phyloP scores from a whole-genome alignment of 1,140 invertebrate genomes.

The Melipona quadrifasciata region DNA sequence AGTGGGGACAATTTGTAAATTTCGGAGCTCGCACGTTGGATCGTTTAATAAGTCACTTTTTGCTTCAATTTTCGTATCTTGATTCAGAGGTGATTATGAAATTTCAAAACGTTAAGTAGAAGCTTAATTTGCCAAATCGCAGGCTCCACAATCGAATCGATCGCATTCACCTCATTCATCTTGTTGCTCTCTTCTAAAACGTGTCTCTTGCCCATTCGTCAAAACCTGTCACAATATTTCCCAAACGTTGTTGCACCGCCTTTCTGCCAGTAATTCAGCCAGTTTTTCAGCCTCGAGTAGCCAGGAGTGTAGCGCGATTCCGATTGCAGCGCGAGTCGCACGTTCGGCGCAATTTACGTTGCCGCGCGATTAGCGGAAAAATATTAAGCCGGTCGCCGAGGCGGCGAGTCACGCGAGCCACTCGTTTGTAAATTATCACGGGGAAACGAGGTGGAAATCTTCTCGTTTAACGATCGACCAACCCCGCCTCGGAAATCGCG shows the following conservation, averaged over 20 bases:
- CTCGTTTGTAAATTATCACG: slow-evolving; percentile 43
- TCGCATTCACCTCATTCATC: background rate
- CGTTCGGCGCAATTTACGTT: background rate
- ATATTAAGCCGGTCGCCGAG: slow-evolving; percentile 19
- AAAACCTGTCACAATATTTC: slow-evolving; percentile 11
- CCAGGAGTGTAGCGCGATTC: background rate
- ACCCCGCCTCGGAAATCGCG: background rate
- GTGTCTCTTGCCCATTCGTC: background rate
- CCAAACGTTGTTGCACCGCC: background rate
- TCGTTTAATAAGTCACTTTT: background rate
- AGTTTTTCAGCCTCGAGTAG: background rate
- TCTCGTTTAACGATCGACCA: slow-evolving; percentile 12
- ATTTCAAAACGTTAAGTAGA: too few relatives aligned
- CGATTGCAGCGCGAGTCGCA: background rate
- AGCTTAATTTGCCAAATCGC: too few relatives aligned
- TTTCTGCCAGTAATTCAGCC: background rate
- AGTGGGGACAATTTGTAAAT: too few relatives aligned
- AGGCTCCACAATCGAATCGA: too few relatives aligned
- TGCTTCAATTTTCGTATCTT: background rate
- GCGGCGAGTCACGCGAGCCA: slow-evolving; percentile 38
- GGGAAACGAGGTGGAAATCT: slow-evolving; percentile 25
- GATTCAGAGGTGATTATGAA: background rate
- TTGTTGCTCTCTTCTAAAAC: too few relatives aligned
- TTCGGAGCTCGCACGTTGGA: too few relatives aligned
- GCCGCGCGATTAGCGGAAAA: slow-evolving; percentile 22